Evolutionary conservation across 2,888 invertebrate genomes (phyloP), one percentile per base, ranked within the genome.

Genomic region (Nemoura dubitans): DNA sequence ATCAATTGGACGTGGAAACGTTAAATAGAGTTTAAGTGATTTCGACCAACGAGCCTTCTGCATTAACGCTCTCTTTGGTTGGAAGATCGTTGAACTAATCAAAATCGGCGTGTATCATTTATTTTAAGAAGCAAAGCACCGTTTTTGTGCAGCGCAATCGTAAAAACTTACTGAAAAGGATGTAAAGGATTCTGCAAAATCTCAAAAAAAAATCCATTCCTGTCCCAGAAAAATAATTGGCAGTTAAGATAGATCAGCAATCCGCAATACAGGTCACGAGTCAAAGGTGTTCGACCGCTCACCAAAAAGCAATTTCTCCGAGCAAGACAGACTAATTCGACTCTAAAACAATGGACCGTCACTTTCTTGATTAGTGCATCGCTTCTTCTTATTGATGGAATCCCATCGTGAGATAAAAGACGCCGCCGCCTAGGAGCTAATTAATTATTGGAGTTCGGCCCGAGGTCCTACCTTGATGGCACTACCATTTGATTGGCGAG

Each of bases 21-120:
- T 59, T 59, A 59, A 59, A 59, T 59, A 21, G 59, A 59, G 59
- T 59, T 59, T 59, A 59, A 59, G 59, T 59, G 59, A 59, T 59
- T 59, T 59, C 59, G 59, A 59, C 1, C 59, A 59, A 59, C 59
- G 10, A 10, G 59, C 59, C 59, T 1, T 21, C 59, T 59, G 16
- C 59, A 59, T 21, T 59, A 6, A 21, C 21, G 16, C 59, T 7
- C 16, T 21, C 21, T 59, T 10, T 21, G 2, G 10, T 21, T 1
- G 21, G 21, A 59, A 14, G 59, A 59, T 59, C 59, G 59, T 59
- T 59, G 59, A 59, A 59, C 59, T 21, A 2, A 21, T 59, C 10
- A 21, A 1, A 59, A 59, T 59, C 21, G 59, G 21, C 59, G 21
- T 59, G 59, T 21, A 59, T 21, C 2, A 7, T 59, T 59, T 59